Conservation (phyloP, 2,113 vertebrate genomes). For the Triplophysa dalaica region DNA sequence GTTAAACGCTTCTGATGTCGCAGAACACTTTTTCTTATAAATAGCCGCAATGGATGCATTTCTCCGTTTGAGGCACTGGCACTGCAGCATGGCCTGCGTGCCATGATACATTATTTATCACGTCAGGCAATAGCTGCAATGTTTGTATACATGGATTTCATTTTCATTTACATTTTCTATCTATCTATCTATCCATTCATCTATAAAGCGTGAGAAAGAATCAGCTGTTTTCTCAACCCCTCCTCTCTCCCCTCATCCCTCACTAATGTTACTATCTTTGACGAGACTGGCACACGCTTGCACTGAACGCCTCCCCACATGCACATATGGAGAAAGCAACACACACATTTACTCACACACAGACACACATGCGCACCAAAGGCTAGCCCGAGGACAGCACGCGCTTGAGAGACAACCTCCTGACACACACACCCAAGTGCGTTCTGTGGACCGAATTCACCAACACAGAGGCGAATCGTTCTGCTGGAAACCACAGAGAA, state of each 20-base stretch:
- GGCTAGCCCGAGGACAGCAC: conserved; percentile 25
- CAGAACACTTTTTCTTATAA: conserved; percentile 32
- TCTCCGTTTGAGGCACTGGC: conserved; percentile 12
- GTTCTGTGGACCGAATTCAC: conserved; percentile 26
- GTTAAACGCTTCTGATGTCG: conserved; percentile 29
- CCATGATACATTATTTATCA: conserved; percentile 22
- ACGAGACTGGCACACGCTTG: conserved; percentile 60
- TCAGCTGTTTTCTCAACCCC: conserved; percentile 62
- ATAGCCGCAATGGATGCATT: conserved; percentile 35
- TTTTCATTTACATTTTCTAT: no score
- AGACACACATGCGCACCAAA: conserved; percentile 39
- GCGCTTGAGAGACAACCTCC: conserved; percentile 32
- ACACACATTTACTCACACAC: conserved; percentile 27
- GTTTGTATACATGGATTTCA: conserved; percentile 1
- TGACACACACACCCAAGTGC: conserved; percentile 12
- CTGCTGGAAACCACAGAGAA: conserved; percentile 37
- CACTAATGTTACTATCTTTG: conserved; percentile 77
- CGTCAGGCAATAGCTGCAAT: conserved; percentile 4
- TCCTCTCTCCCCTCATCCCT: conserved; percentile 53
- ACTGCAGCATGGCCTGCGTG: conserved; percentile 6
- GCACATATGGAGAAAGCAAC: conserved; percentile 55
- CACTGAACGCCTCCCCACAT: conserved; percentile 66
- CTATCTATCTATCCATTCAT: neutral
- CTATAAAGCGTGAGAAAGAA: conserved; percentile 57
- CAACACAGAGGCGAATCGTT: conserved; percentile 25